These are phyloP conservation scores for Manacus vitellinus DNA, from an alignment of 2,113 vertebrate species.

Conservation along the genomic window DNA sequence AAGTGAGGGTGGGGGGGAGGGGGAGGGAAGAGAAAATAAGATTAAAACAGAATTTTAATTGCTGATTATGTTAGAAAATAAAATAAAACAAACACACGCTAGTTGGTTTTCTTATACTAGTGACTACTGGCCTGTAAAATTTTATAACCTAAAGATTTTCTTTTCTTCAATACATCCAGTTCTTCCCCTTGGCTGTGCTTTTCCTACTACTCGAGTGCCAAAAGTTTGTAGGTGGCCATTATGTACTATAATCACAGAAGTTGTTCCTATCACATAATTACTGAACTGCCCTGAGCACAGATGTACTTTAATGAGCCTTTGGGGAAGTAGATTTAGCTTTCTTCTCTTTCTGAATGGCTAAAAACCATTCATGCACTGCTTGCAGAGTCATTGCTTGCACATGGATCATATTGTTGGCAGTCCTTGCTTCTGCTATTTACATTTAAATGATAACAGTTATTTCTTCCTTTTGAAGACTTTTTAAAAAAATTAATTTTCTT, in stretches of 20 bases:
- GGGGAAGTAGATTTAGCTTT: not conserved
- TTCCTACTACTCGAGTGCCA: not conserved
- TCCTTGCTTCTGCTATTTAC: not conserved
- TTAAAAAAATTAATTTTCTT: not conserved
- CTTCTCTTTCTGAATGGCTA: not conserved
- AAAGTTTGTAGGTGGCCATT: not conserved
- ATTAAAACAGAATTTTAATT: not conserved
- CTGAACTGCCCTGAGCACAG: not conserved
- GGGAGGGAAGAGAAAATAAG: not conserved
- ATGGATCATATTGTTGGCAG: not conserved
- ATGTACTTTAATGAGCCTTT: not conserved
- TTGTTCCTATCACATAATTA: not conserved
- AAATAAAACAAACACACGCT: not conserved
- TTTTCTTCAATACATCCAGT: not conserved
- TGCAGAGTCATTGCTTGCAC: not conserved
- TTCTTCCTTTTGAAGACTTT: not conserved
- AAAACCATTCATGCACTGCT: not conserved
- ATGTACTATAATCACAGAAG: not conserved
- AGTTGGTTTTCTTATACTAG: not conserved
- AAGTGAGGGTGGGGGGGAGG: accelerated
- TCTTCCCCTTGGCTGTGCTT: not conserved
- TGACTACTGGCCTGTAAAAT: not conserved
- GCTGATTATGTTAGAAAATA: not conserved
- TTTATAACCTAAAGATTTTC: not conserved
- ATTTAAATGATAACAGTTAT: not conserved